A percentile compares a stretch with the other conserved stretches of the same genome.
Conservation (phyloP, 1,140 invertebrate species). For the Heliconius himera region DNA sequence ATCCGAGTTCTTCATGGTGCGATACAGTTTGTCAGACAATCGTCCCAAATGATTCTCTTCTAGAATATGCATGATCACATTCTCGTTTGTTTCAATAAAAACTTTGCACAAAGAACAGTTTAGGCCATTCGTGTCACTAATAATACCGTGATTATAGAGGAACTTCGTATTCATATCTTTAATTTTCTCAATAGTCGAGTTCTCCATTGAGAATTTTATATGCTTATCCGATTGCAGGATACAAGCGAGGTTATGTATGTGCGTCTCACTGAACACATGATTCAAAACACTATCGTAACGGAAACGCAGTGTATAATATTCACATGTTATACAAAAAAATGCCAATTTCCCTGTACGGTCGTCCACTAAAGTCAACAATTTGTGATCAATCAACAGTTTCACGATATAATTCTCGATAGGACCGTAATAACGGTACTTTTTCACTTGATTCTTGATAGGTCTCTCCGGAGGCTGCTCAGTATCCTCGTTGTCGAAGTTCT, state of each 20-base stretch:
- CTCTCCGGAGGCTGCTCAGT: constrained; percentile 64
- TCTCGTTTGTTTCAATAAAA: constrained; percentile 56
- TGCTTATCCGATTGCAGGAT: constrained; percentile 70
- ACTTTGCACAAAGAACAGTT: constrained; percentile 63
- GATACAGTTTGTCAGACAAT: constrained; percentile 67
- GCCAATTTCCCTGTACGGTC: constrained; percentile 74
- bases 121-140: constrained; percentile 42
- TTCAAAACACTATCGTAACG: constrained; percentile 73
- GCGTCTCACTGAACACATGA: constrained; percentile 71
- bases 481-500: constrained; percentile 72
- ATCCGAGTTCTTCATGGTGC: constrained; percentile 61
- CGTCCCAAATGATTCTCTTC: constrained; percentile 70
- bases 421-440: constrained; percentile 75
- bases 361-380: constrained; percentile 67
- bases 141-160: constrained; percentile 57
- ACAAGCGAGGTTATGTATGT: constrained; percentile 67
- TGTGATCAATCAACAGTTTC: constrained; percentile 68
- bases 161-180: constrained; percentile 70
- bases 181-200: constrained; percentile 59
- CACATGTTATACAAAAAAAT: constrained; percentile 74
- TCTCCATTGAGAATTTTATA: constrained; percentile 57
- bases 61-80: constrained; percentile 63
- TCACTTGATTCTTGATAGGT: constrained; percentile 63
- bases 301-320: constrained; percentile 74
- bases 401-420: constrained; percentile 67